A percentile compares a stretch with the other conserved stretches of the same genome.
Conservation (phyloP, 2,113 vertebrate species). For the Mus spicilegus region DNA sequence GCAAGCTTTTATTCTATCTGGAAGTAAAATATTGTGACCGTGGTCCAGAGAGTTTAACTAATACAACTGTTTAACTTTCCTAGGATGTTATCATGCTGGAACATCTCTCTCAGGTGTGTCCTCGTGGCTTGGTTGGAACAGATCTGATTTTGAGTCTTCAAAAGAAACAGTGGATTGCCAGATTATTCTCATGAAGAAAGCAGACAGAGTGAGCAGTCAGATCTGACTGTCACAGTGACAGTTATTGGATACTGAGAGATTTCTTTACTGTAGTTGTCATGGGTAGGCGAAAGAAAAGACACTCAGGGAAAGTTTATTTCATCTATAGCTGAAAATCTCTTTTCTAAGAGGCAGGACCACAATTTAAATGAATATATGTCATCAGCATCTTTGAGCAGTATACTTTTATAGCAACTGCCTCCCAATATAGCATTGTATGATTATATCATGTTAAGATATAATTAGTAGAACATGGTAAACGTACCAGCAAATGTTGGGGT, state of each 20-base stretch:
- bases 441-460: slow-evolving; percentile 8
- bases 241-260: background rate
- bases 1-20: slow-evolving; percentile 77
- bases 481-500: background rate
- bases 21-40: slow-evolving; percentile 74
- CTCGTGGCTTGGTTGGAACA: slow-evolving; percentile 69
- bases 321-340: background rate
- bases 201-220: slow-evolving; percentile 58
- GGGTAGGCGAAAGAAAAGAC: background rate
- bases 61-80: slow-evolving; percentile 78
- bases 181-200: slow-evolving; percentile 34
- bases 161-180: background rate
- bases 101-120: slow-evolving; percentile 53
- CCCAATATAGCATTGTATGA: background rate
- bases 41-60: slow-evolving; percentile 78
- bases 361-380: background rate
- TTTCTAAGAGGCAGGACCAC: background rate
- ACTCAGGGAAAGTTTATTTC: background rate
- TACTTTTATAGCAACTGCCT: background rate
- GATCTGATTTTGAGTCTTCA: slow-evolving; percentile 66
- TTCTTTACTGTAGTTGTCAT: background rate
- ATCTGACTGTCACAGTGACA: slow-evolving; percentile 60
- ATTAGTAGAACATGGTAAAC: background rate
- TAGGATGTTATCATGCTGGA: slow-evolving; percentile 79
- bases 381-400: background rate